Conservation (phyloP, 2,888 invertebrate species). For the Caradrina clavipalpis region DNA sequence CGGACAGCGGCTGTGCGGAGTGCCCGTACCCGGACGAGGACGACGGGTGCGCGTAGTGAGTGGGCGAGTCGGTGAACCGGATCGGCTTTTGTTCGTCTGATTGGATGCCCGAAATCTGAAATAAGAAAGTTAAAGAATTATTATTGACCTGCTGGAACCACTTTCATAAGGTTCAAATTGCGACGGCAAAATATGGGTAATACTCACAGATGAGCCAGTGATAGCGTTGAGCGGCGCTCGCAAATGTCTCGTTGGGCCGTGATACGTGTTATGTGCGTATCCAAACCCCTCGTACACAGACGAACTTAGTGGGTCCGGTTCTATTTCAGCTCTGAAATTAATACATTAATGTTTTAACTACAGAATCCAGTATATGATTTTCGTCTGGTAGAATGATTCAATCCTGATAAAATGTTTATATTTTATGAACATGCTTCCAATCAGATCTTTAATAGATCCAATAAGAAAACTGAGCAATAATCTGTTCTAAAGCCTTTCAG, state of each 20-base stretch:
- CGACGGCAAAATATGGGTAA: neutral
- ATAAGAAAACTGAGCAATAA: too few relatives aligned
- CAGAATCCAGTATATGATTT: neutral
- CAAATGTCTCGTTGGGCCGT: conserved; percentile 95
- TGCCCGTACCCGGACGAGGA: conserved; percentile 88
- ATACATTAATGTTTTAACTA: neutral
- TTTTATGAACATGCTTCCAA: too few relatives aligned
- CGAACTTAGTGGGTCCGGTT: conserved; percentile 77
- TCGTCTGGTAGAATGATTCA: neutral
- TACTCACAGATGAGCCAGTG: conserved; percentile 89
- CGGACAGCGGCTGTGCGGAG: conserved; percentile 88
- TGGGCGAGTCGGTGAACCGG: conserved; percentile 94
- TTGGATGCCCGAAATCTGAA: conserved; percentile 86
- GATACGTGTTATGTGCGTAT: conserved; percentile 97
- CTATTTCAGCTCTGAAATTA: conserved; percentile 79
- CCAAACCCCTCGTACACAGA: conserved; percentile 85
- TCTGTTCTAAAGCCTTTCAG: too few relatives aligned
- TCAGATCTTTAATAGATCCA: too few relatives aligned
- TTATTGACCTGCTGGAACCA: neutral
- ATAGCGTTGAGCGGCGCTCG: conserved; percentile 91
- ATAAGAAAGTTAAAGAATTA: conserved; percentile 22
- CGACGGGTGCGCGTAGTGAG: conserved; percentile 91
- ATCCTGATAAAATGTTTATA: too few relatives aligned
- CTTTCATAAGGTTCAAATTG: neutral
- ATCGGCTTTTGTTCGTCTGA: conserved; percentile 92